These are phyloP conservation scores for Psilanteris sp. DNA, from an alignment of 1,140 invertebrate genomes.

Conservation along the genomic window DNA sequence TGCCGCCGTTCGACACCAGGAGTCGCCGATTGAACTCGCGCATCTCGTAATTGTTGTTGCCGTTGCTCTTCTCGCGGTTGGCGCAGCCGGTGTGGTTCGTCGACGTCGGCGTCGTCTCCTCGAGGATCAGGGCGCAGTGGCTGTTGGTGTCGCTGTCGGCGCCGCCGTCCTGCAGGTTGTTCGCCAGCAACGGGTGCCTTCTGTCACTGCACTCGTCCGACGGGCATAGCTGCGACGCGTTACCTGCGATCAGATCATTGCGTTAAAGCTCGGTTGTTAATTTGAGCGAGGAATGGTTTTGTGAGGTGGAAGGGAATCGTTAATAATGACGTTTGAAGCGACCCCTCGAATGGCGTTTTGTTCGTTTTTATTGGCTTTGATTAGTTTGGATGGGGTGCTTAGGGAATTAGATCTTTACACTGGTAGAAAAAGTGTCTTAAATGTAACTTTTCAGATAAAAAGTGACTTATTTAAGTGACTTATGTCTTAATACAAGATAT, in stretches of 20 bases:
- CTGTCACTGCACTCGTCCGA: slow-evolving; percentile 71
- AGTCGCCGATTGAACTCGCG: slow-evolving; percentile 81
- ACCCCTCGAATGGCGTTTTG: too few species aligned
- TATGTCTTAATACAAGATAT: too few species aligned
- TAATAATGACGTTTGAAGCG: too few species aligned
- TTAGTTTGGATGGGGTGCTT: too few species aligned
- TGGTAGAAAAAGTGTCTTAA: too few species aligned
- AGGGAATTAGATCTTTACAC: too few species aligned
- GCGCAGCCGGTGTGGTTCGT: slow-evolving; percentile 72
- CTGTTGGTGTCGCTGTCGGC: slow-evolving; percentile 84
- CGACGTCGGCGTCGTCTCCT: slow-evolving; percentile 75
- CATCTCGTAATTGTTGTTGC: slow-evolving; percentile 89
- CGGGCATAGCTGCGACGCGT: slow-evolving; percentile 70
- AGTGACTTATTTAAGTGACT: too few species aligned
- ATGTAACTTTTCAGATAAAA: too few species aligned
- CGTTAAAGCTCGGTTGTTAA: too few species aligned
- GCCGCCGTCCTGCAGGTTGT: slow-evolving; percentile 80
- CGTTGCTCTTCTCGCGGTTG: slow-evolving; percentile 83
- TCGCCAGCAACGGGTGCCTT: slow-evolving; percentile 77
- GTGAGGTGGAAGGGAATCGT: too few species aligned
- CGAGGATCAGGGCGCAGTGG: slow-evolving; percentile 82
- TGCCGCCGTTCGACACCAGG: slow-evolving; percentile 72
- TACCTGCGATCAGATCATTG: slow-evolving; percentile 56
- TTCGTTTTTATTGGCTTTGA: too few species aligned
- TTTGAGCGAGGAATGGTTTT: too few species aligned